Base-by-base conservation (phyloP, 2,888 invertebrate genomes). In the Deilephila elpenor region DNA sequence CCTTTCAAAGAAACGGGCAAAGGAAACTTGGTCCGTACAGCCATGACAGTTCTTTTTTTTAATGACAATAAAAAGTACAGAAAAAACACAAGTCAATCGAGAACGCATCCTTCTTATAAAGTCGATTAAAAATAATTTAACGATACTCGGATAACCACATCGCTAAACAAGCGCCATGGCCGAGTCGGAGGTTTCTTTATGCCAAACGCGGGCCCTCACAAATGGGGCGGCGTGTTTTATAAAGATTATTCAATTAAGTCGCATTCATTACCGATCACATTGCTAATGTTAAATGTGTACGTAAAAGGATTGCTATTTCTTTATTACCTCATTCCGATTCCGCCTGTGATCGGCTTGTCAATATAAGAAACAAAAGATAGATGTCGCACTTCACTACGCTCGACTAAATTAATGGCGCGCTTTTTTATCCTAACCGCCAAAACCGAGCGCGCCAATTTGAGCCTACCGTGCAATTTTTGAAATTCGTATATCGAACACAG, bases 291-390 rank as follows among this genome's bases (percentile, higher is more conserved):
- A 81, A 83, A 81, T 78, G 79, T 78, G 77, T 83, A 86, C 86
- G 81, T 86, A 87, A 83, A 88, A 83, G 86, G 82, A 83, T 82
- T 80, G 86, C 87, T 88, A 89, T 89, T 89, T 88, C 89, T 90
- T 89, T 88, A 89, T 88, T 88, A 87, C 85, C 88, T 88, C 88
- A 87, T 89, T 88, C 78, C 81, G 82, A 88, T 87, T 87, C 88
- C 78, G 82, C 67, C 72, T 72, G 83, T 81, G 85, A 84, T 82
- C 82, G 84, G 83, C 86, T 85, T 85, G 88, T 89, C 86, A 86
- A 89, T 88, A 86, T 86, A 86, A 87, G 86, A 88, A 89, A 88
- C 88, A 84, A 80, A 87, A 89, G 88, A 89, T 88, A 87, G 88
- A 91, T 89, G 88, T 79, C 77, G 86, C 84, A 88, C 86, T 88